Conservation (phyloP, 2,113 vertebrate species). For the Chaetops frenatus region DNA sequence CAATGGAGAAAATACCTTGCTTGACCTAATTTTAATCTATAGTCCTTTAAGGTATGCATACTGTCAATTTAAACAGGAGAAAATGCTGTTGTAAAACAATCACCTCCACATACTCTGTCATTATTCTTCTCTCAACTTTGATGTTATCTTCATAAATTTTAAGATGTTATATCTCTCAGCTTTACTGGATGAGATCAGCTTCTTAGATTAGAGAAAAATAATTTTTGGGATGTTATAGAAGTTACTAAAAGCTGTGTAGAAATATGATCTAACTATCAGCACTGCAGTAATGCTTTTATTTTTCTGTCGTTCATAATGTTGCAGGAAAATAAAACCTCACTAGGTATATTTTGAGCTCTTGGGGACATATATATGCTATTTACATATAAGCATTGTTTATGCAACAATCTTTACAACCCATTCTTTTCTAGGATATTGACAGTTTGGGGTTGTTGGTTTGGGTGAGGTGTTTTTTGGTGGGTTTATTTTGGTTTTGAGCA, state of each 20-base stretch:
- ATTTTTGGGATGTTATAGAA: not conserved
- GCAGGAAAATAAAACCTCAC: not conserved
- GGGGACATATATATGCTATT: not conserved
- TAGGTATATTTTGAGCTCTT: not conserved
- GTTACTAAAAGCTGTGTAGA: not conserved
- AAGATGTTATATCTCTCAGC: not conserved
- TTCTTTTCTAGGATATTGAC: not conserved
- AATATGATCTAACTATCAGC: not conserved
- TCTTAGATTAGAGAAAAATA: not conserved
- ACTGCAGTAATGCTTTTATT: rapidly evolving
- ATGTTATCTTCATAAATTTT: not conserved
- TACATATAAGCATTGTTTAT: not conserved
- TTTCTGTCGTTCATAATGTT: not conserved
- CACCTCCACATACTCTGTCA: not conserved
- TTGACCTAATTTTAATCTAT: not conserved
- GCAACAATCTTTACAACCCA: not conserved
- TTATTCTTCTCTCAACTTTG: not conserved
- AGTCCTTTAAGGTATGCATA: not conserved
- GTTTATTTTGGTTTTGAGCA: not conserved
- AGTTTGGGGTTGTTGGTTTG: not conserved
- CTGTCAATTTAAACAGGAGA: not conserved
- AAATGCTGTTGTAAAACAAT: not conserved
- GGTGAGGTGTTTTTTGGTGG: rapidly evolving
- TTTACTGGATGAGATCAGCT: not conserved
- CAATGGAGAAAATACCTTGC: not conserved